Base-by-base conservation (phyloP, 2,888 invertebrate genomes). In the Phlogophora meticulosa region DNA sequence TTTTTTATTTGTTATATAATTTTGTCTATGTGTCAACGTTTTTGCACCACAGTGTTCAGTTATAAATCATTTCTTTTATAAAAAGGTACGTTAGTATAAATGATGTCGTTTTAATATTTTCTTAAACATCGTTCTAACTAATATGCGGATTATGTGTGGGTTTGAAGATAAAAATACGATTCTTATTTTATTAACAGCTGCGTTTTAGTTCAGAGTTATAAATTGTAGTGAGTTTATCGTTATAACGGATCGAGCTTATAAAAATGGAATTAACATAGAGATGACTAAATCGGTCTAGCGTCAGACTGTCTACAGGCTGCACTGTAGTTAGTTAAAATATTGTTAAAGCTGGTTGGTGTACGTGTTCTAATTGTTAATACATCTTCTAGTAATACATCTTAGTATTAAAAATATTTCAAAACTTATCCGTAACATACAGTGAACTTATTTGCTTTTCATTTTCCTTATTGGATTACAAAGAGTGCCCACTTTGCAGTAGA, bases 81-180 rank as follows among this genome's bases (percentile, higher is more conserved):
- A 17, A 46, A 63, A 78, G 81, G 78, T 82, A 76, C 40, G 82
- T 83, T 65, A 74, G 65, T 36, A 71, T 62, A 67, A 69, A 63
- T 66, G 20, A 64, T 72, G 42, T 53, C 28, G 11, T 52, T 67
- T 80, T 72, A 74, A 69, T 64, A 61, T 65, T 69, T 69, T 65
- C 45, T 72, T 53, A 52, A 55, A 46, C 7, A 22, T 40, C 40
- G 40, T 36, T 59, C 28, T 52, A 45, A 38, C 43, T 71, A 61
- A 64, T 67, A 58, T 57, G 51, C 24, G 11, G 15, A n/a, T 63
- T 61, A 36, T 55, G 61, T 43, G 72, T 70, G 72, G 72, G 80
- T 34, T 69, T 58, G 1, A 10, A 52, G 38, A 57, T 52, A 51
- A 62, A 64, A 63, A 69, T 62, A 67, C 20, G 36, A 62, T 67